Evolutionary conservation across 2,888 invertebrate species (phyloP).

Genomic region (Graphium colonna): DNA sequence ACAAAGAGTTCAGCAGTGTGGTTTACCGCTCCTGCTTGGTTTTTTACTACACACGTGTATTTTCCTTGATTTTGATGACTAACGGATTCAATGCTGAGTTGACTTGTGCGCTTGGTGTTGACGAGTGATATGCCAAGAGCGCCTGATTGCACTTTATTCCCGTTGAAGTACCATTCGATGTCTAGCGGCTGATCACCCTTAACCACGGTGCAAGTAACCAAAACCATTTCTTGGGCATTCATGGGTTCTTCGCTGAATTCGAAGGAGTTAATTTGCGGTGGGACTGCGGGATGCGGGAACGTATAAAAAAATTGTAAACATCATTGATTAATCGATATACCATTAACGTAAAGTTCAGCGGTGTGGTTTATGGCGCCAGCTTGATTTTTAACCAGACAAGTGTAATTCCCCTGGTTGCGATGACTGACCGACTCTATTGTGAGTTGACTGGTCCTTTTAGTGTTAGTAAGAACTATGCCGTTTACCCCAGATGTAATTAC

Average conservation of each 20-base stretch:
- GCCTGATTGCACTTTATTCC: slow-evolving; percentile 75
- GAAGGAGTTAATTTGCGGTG: slow-evolving; percentile 86
- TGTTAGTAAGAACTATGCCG: slow-evolving; percentile 72
- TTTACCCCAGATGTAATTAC: slow-evolving; percentile 72
- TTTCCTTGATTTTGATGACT: slow-evolving; percentile 83
- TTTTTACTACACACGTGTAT: slow-evolving; percentile 83
- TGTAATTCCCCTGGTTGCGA: slow-evolving; percentile 87
- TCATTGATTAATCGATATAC: slow-evolving; percentile 53
- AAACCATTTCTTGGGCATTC: slow-evolving; percentile 83
- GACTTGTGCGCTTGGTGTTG: slow-evolving; percentile 79
- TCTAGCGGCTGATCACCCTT: slow-evolving; percentile 87
- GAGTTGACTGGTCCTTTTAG: slow-evolving; percentile 75
- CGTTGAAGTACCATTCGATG: slow-evolving; percentile 87
- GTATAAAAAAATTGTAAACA: slow-evolving; percentile 20
- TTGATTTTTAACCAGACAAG: slow-evolving; percentile 86
- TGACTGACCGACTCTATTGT: slow-evolving; percentile 85
- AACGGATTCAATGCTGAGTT: slow-evolving; percentile 84
- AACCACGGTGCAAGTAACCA: slow-evolving; percentile 75
- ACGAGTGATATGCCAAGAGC: slow-evolving; percentile 66
- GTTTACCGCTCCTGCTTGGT: slow-evolving; percentile 81
- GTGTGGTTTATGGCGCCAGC: slow-evolving; percentile 85
- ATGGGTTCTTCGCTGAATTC: slow-evolving; percentile 85
- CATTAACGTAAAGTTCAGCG: slow-evolving; percentile 86
- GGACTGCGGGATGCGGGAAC: slow-evolving; percentile 68
- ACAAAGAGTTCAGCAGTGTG: slow-evolving; percentile 82